Evolutionary conservation across 2,797 vertebrate genomes (phyloP), one percentile per base, ranked within the genome.

Genomic region (Emydoidea blandingii): DNA sequence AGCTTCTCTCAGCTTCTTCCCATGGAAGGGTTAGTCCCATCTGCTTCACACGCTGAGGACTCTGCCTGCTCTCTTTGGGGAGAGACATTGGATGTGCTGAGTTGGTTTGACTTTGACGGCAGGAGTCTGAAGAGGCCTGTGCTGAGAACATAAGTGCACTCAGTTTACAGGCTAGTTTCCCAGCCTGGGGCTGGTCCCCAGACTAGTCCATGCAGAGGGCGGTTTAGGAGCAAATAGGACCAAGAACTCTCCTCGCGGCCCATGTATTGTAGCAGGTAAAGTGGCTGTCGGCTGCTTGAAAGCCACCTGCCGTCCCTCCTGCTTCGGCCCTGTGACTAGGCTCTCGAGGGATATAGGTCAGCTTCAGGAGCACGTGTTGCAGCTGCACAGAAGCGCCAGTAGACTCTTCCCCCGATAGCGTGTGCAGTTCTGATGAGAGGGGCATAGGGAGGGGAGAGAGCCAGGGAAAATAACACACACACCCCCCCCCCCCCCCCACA

Each of bases 1-100:
- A 62, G 94, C 86, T 87, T 15, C 94, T 86, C 3, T 1, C 62
- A 37, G 94, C 72, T 89, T 56, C 68, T 78, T 93, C 87, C 92
- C 23, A 34, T 87, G 83, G 52, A 34, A 23, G 41, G 41, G 6
- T 74, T 21, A 56, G 5, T 9, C 12, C 18, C 8, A 52, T 86
- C 31, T 47, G 53, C 12, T n/a, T 37, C 34, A 27, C 15, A 12
- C 16, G 15, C 44, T 52, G 57, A 37, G 47, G 23, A 56, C 27
- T 83, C 31, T 8, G 23, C 9, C 19, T 19, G 27, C 18, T 91
- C 11, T 44, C 16, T 44, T 76, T 18, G 44, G 74, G 74, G 34
- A 41, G 62, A 41, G 49, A 29, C 52, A 11, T 9, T 53, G 29
- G 31, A 10, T n/a, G 50, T 25, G 62, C 59, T 34, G 5, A 47